Evolutionary conservation across 2,888 invertebrate genomes (phyloP), one percentile per base, ranked within the genome.

Genomic region (Drosophila silvestris): DNA sequence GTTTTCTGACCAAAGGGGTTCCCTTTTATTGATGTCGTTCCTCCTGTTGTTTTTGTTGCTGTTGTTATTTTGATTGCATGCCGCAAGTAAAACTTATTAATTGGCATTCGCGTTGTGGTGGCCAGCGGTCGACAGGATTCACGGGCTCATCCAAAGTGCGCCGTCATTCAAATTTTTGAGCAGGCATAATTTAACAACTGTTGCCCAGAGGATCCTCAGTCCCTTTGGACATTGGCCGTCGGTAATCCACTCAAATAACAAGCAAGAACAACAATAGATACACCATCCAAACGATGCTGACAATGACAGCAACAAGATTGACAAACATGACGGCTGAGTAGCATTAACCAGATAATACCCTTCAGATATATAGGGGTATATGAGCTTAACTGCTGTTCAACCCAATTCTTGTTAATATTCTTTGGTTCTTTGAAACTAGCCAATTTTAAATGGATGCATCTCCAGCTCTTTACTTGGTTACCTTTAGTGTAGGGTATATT

Each of bases 41-140:
- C 50, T 70, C 44, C 32, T 61, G 12, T 6, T 26, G 47, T 28
- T 58, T n/a, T n/a, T 56, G 32, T 14, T 57, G 12, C 28, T 53
- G 37, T 9, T 74, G 51, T 50, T 77, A n/a, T 65, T 79, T 73
- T 73, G 65, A 81, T 77, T 74, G 82, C 89, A 74, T 83, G 72
- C 81, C 78, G 73, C 77, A 85, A 74, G 89, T 86, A 68, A 74
- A 90, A 88, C 89, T 90, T 88, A 90, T 85, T 90, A 90, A 85
- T 85, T 85, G 85, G 89, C 82, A 88, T 79, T 90, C 88, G 89
- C 85, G 81, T 78, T 78, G 83, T 67, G 83, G 84, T 72, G 66
- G 70, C 69, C 79, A 64, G 51, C 50, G 64, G 58, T 70, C 59
- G 41, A 61, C 60, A 61, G 52, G 28, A 44, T 64, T 56, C 73